Conservation (phyloP, 1,140 invertebrate genomes). For the Triops cancriformis region DNA sequence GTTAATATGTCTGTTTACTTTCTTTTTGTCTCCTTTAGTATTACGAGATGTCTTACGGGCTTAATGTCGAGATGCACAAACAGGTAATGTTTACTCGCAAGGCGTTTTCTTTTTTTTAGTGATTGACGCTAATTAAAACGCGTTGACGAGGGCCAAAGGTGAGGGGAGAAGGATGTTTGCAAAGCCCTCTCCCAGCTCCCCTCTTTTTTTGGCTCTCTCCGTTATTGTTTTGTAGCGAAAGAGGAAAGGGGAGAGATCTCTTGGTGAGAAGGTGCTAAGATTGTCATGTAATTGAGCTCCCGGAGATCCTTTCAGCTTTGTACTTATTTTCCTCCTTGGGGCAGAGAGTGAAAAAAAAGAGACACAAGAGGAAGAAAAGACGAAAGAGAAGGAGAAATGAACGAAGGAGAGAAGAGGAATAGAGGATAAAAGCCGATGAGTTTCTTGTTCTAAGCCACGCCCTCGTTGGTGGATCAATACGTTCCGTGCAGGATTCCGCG, state of each 20-base stretch:
- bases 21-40: slow-evolving; percentile 61
- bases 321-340: slow-evolving; percentile 20
- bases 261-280: neutral
- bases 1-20: slow-evolving; percentile 40
- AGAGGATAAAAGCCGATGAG: neutral
- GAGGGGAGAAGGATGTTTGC: neutral
- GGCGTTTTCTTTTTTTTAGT: neutral
- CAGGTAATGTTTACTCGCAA: slow-evolving; percentile 59
- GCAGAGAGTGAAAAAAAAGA: neutral
- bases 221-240: neutral
- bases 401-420: neutral
- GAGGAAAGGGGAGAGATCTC: neutral
- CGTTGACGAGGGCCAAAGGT: slow-evolving; percentile 15
- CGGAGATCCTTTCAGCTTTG: slow-evolving; percentile 11
- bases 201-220: neutral
- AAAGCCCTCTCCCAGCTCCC: neutral
- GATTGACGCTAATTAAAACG: neutral
- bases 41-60: slow-evolving; percentile 98
- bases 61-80: slow-evolving; percentile 99
- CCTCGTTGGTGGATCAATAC: neutral
- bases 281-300: slow-evolving; percentile 11
- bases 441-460: neutral
- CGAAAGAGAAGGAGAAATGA: neutral
- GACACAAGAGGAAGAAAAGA: no score
- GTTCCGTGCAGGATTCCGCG: neutral